Base-by-base conservation (phyloP, 2,888 invertebrate genomes). In the Eilema depressum region DNA sequence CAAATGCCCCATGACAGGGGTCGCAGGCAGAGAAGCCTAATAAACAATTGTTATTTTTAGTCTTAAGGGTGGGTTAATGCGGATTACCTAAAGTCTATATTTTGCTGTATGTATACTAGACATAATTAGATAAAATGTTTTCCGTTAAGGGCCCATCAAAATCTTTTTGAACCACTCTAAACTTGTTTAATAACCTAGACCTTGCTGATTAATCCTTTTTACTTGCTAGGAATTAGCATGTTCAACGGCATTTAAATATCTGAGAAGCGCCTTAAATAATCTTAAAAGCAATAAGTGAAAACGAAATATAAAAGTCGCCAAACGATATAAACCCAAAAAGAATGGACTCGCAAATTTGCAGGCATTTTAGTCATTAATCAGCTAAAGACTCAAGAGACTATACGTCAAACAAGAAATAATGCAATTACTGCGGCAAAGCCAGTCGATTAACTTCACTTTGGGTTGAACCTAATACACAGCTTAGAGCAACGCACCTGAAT, bases 1-100 rank as follows among this genome's bases (percentile, higher is more conserved):
- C 75, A 81, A 84, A 83, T 82, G 75, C 73, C 70, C 83, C 82
- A 71, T 88, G 88, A 87, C 88, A 88, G 83, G 87, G 88, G 88
- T 87, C 81, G 79, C 82, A 81, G 77, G 79, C 77, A 71, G 80
- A 75, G 65, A 73, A 75, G 75, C 70, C 79, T 86, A 86, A 86
- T 86, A 85, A 87, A 84, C 86, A 86, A 78, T 75, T 81, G 80
- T 78, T 83, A 77, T 85, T 84, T 82, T 82, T 80, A 81, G 75
- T 74, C 75, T 68, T 66, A 72, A 73, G 75, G 74, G 78, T 53
- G 75, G 74, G 67, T 69, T 77, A 68, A 57, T 71, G 66, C 66
- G 53, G 67, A 68, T 56, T 71, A 73, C 74, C 64, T 73, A 70
- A 74, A 72, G 72, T 69, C 68, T 68, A 66, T 56, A 47, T 47